Percentiles rank a stretch among this genome's conserved stretches.
phyloP scores from a whole-genome alignment of 1,140 invertebrate species.

The Yoshiicerus persimilis region DNA sequence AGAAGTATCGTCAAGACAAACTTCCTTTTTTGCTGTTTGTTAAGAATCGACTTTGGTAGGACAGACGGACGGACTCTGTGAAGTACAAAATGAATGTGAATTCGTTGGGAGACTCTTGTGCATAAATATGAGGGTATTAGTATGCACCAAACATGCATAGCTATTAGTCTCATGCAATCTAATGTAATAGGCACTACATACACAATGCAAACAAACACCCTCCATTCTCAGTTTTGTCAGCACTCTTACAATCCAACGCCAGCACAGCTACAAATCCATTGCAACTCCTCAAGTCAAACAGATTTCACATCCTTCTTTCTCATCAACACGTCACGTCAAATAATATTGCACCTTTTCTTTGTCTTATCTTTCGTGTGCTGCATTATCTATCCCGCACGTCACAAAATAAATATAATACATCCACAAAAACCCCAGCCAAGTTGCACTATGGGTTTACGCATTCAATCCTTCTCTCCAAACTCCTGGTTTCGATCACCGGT shows the following conservation, averaged over 20 bases:
- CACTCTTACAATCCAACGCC: not conserved
- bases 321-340: not conserved
- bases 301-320: not conserved
- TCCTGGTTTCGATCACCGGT: no score
- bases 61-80: no score
- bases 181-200: not conserved
- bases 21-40: not conserved
- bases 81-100: not conserved
- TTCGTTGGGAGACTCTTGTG: not conserved
- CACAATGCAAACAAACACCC: not conserved
- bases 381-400: no score
- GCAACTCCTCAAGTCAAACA: not conserved
- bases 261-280: not conserved
- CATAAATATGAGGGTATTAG: slow-evolving; percentile 1
- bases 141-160: not conserved
- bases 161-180: not conserved
- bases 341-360: not conserved
- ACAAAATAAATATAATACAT: no score
- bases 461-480: no score
- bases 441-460: no score
- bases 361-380: not conserved
- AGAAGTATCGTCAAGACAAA: not conserved
- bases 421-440: no score
- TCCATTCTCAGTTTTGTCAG: not conserved
- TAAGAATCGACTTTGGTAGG: not conserved